phyloP scores from a whole-genome alignment of 53 echinoderm and acorn worm genomes.

The Zoroaster sp. region DNA sequence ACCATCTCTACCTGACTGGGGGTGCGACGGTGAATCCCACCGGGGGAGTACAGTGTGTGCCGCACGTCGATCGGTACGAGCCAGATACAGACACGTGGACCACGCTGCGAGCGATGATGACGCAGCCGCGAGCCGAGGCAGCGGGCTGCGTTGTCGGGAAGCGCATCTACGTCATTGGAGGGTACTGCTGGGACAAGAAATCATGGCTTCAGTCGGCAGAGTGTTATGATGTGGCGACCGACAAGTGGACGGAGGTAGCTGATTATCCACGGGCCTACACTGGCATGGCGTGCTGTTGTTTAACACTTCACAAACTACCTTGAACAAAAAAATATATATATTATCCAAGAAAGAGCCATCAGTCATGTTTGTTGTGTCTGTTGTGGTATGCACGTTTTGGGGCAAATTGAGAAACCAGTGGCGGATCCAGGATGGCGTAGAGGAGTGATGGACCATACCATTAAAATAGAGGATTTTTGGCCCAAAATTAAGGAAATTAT shows the following conservation, averaged over 20 bases:
- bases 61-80: constrained; percentile 76
- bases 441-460: no score
- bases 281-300: constrained; percentile 78
- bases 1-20: constrained; percentile 76
- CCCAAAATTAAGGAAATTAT: no score
- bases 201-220: constrained; percentile 82
- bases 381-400: no score
- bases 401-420: no score
- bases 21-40: constrained; percentile 74
- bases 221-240: constrained; percentile 69
- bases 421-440: no score
- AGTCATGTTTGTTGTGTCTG: no score
- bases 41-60: constrained; percentile 63
- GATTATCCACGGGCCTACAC: constrained; percentile 76
- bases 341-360: no score
- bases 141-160: constrained; percentile 69
- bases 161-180: constrained; percentile 80
- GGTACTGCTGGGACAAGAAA: constrained; percentile 93
- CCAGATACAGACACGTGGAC: constrained; percentile 79
- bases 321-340: not conserved
- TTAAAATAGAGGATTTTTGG: no score
- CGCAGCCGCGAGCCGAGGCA: constrained; percentile 80
- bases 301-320: constrained; percentile 70
- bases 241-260: constrained; percentile 68
- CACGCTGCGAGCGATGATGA: constrained; percentile 44